Evolutionary conservation across 1,140 invertebrate genomes (phyloP).

Genomic region (Pogonomyrmex californicus): DNA sequence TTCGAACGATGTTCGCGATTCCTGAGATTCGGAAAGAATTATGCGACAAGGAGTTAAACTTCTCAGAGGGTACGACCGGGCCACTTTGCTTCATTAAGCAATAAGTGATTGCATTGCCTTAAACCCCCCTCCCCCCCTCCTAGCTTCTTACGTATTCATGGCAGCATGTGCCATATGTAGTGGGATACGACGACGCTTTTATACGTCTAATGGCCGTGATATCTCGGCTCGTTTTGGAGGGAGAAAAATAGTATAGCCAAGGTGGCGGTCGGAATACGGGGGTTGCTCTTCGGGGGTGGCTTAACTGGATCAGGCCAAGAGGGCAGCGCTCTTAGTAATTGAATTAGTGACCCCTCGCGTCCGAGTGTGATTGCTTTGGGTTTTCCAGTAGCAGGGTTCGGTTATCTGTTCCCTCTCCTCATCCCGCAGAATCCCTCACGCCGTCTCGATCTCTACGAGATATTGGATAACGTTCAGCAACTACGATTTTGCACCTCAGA

Average conservation of each 20-base stretch:
- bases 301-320: slow-evolving; percentile 71
- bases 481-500: slow-evolving; percentile 54
- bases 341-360: slow-evolving; percentile 84
- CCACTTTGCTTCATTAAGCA: slow-evolving; percentile 55
- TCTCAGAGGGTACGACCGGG: not conserved
- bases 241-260: slow-evolving; percentile 60
- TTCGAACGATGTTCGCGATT: not conserved
- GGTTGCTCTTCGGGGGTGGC: slow-evolving; percentile 58
- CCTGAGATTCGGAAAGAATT: slow-evolving; percentile 25
- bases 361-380: slow-evolving; percentile 83
- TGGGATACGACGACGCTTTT: slow-evolving; percentile 70
- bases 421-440: slow-evolving; percentile 24
- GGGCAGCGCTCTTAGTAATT: slow-evolving; percentile 81
- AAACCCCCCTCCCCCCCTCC: not conserved
- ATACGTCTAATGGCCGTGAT: slow-evolving; percentile 74
- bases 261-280: slow-evolving; percentile 26
- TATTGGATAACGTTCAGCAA: slow-evolving; percentile 49
- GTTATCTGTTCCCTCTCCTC: slow-evolving; percentile 4
- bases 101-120: slow-evolving; percentile 53
- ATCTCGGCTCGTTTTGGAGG: slow-evolving; percentile 59
- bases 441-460: slow-evolving; percentile 28
- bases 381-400: slow-evolving; percentile 66
- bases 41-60: slow-evolving; percentile 26
- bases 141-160: slow-evolving; percentile 55
- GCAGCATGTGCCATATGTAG: slow-evolving; percentile 64